These are phyloP conservation scores for Crenuchus spilurus DNA, from an alignment of 2,797 vertebrate species.

Conservation along the genomic window DNA sequence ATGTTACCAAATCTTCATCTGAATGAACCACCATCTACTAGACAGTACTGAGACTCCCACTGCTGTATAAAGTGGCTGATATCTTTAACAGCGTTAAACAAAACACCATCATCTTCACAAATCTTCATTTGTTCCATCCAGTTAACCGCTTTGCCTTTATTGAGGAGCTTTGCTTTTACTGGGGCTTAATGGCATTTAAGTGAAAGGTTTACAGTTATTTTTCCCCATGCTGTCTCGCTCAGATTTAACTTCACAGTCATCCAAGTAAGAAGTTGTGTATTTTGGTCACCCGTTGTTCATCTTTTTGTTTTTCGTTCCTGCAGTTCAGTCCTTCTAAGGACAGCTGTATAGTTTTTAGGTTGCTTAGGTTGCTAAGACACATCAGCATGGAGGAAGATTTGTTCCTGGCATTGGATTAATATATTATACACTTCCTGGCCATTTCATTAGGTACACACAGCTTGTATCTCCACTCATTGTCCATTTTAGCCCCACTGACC, in stretches of 20 bases:
- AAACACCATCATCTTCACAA: constrained; percentile 29
- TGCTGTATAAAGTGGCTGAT: constrained; percentile 12
- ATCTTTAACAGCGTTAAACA: constrained; percentile 16
- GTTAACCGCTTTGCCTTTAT: constrained; percentile 46
- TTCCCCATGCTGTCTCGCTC: constrained; percentile 7
- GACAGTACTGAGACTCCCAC: neutral
- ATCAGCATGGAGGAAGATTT: too few species aligned
- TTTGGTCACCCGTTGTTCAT: constrained; percentile 24
- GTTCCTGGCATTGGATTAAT: too few species aligned
- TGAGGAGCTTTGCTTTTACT: constrained; percentile 45
- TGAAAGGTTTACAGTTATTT: constrained; percentile 9
- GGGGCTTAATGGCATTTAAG: constrained; percentile 38
- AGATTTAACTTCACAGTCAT: constrained; percentile 21
- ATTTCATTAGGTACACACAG: too few species aligned
- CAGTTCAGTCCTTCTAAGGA: neutral
- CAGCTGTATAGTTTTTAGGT: constrained; percentile 13
- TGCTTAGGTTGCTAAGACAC: constrained; percentile 19
- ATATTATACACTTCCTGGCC: too few species aligned
- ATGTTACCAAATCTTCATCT: constrained; percentile 17
- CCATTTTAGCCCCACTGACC: too few species aligned
- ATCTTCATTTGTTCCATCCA: constrained; percentile 43
- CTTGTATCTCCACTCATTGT: too few species aligned
- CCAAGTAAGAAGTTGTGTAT: constrained; percentile 23
- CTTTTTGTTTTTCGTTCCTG: neutral
- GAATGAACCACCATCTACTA: constrained; percentile 47